A percentile compares a stretch with the other conserved stretches of the same genome.
Evolutionary conservation across 1,140 invertebrate species (phyloP).

Genomic region (Rhynchophorus ferrugineus): DNA sequence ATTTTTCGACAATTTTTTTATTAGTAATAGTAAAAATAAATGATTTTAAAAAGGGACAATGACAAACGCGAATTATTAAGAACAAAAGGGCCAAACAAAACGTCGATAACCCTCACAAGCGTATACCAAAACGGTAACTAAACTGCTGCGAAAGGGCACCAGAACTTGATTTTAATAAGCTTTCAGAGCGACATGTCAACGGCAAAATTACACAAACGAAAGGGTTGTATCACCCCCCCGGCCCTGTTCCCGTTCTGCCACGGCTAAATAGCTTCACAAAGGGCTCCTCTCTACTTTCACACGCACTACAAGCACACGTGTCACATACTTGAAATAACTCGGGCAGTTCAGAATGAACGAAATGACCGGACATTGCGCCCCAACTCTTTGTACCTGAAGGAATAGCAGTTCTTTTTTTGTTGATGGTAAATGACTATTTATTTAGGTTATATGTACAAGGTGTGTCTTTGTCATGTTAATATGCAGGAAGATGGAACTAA

Average conservation of each 20-base stretch:
- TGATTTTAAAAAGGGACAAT: no score
- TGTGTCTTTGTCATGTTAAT: no score
- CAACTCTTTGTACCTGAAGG: background rate
- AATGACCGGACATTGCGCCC: background rate
- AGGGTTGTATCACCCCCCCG: conserved; percentile 9
- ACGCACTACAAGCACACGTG: conserved; percentile 11
- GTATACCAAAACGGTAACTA: no score
- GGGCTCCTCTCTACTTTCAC: conserved; percentile 14
- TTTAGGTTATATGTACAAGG: no score
- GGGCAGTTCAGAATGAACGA: background rate
- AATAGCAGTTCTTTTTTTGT: background rate
- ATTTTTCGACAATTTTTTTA: no score
- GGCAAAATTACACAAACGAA: conserved; percentile 13
- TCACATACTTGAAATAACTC: conserved; percentile 11
- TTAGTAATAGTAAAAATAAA: no score
- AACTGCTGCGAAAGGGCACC: no score
- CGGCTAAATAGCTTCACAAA: conserved; percentile 18
- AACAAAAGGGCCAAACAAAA: no score
- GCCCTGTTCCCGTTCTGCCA: conserved; percentile 1
- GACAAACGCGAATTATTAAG: no score
- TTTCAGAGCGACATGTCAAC: conserved; percentile 8
- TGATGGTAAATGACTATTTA: no score
- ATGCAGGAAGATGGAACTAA: no score
- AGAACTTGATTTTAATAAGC: background rate
- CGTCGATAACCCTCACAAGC: no score